Evolutionary conservation across 2,797 vertebrate species (phyloP), one percentile per base, ranked within the genome.

Genomic region (Syndactyla subalaris): DNA sequence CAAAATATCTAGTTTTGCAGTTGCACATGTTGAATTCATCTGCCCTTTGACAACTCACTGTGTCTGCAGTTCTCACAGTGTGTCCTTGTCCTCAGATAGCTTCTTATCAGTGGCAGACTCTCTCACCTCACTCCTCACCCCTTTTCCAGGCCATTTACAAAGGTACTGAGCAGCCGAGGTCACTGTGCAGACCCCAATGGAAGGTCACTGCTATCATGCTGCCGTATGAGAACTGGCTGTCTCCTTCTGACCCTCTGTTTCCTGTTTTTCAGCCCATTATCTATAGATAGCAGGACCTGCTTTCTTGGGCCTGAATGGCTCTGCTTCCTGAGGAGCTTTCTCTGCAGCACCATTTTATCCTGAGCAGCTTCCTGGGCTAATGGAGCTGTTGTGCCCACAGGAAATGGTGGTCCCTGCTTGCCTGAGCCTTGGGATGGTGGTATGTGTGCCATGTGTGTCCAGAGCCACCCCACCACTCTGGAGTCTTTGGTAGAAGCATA

Each of bases 191-290:
- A 77, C 54, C 54, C 63, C 2, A 0, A 1, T 34, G 92, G 68
- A 89, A 93, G 79, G 82, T 91, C 89, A 81, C 57, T 54, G 79
- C 88, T 89, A n/a, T 94, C 88, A 39, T 0, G 0, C 51, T 51
- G 59, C 72, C 4, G 2, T 30, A 57, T 65, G 75, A 93, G 85
- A 88, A 65, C 49, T 29, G 54, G 5, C 61, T 80, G 74, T 48
- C 73, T 95, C 21, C 66, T 94, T 76, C 72, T 81, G 88, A 84
- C 79, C 82, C 91, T 75, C 73, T 0, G 0, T 65, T 95, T 95
- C 95, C 92, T 95, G 66, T 93, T 95, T 95, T 95, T 80, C 79
- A 87, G 32, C 67, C 78, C 6, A 0, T 85, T 95, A 59, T 83
- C 88, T 93, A 34, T 10, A 80, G 72, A 74, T 39, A 89, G 51